Evolutionary conservation across 2,888 invertebrate species (phyloP).

Genomic region (Hartigia nigra): DNA sequence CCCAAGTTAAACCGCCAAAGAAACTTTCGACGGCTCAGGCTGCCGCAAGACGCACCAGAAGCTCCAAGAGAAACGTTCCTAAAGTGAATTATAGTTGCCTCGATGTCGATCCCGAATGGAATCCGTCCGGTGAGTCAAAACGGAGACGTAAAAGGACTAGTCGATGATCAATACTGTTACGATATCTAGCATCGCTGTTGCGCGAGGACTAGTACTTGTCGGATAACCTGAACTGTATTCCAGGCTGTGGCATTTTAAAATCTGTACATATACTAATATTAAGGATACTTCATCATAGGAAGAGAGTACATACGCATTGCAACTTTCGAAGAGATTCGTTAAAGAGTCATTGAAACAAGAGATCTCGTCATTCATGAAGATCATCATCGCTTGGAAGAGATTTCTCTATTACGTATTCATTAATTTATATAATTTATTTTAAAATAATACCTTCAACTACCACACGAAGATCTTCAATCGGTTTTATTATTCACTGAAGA

Average conservation of each 20-base stretch:
- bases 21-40: slow-evolving; percentile 29
- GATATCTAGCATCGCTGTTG: background rate
- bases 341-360: slow-evolving; percentile 11
- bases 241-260: slow-evolving; percentile 38
- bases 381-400: slow-evolving; percentile 21
- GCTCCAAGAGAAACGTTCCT: slow-evolving; percentile 57
- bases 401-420: slow-evolving; percentile 11
- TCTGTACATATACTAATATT: slow-evolving; percentile 9
- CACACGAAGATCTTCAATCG: background rate
- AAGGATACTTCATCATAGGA: slow-evolving; percentile 6
- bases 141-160: slow-evolving; percentile 53
- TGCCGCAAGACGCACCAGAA: slow-evolving; percentile 48
- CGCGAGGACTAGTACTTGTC: background rate
- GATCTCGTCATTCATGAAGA: slow-evolving; percentile 9
- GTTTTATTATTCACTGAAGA: background rate
- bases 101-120: slow-evolving; percentile 57
- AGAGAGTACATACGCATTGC: slow-evolving; percentile 15
- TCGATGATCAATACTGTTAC: slow-evolving; percentile 50
- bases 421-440: background rate
- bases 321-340: slow-evolving; percentile 13
- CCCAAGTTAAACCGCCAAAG: slow-evolving; percentile 14
- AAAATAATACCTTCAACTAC: background rate
- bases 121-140: slow-evolving; percentile 54
- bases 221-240: slow-evolving; percentile 37
- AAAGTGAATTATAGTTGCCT: slow-evolving; percentile 59